Base-by-base conservation (phyloP, 92 coral and sea anemone species). In the Palythoa caribaeorum region DNA sequence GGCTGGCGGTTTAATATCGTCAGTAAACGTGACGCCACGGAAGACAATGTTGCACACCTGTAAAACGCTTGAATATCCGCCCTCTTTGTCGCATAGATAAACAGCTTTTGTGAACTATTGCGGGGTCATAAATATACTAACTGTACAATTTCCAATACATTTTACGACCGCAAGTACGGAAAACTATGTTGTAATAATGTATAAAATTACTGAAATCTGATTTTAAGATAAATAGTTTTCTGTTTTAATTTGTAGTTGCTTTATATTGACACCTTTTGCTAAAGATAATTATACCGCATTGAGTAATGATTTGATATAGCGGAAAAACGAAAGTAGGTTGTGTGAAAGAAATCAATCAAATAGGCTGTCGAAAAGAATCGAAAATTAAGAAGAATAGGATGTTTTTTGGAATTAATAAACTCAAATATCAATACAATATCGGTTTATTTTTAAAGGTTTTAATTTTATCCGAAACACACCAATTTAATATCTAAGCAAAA, bases 91-190 rank as follows among this genome's bases (percentile, higher is more conserved):
- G 6, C 14, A 38, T 87, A 74, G 86, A 89, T 92, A 92, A 92
- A 92, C 94, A 92, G 87, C 92, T 92, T 85, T 92, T 89, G 92
- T 89, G 86, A 48, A 51, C 50, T 38, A 44, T 44, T 65, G 86
- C 60, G 65, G 65, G 84, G 76, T 66, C 66, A 21, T 81, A 81
- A 44, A 40, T 63, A 63, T 81, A 13, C 38, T 7, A 37, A 37
- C 62, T 38, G 39, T 20, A 81, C 36, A 40, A 21, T 66, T 63
- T 2, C 60, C 37, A 48, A 66, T 52, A 81, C 14, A 40, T 17
- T 66, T 39, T 66, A 35, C 36, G 13, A 70, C 10, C 17, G 36
- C 16, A 17, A 70, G 75, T 70, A 20, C 9, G 17, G 39, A 36
- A 70, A 70, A 38, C 47, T 14, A 3, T 2, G 4, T 38, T 38